phyloP scores from a whole-genome alignment of 2,113 vertebrate genomes.

The Mus musculus region DNA sequence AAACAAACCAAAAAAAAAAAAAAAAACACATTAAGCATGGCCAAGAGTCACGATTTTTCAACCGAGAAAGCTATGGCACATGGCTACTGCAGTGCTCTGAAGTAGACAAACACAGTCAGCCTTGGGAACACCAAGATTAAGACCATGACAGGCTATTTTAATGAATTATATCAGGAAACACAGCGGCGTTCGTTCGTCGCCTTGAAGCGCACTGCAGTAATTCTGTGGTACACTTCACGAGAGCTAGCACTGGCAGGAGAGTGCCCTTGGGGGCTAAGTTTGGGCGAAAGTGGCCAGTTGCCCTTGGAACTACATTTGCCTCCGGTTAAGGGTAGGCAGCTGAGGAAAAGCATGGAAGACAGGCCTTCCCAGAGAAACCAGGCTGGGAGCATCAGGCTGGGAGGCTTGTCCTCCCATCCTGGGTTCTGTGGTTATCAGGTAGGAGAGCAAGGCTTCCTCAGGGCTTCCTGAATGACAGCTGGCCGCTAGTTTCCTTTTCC shows the following conservation, averaged over 20 bases:
- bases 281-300: neutral
- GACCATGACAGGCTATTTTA: conserved; percentile 65
- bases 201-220: conserved; percentile 19
- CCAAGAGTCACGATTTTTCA: conserved; percentile 57
- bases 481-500: neutral
- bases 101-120: conserved; percentile 62
- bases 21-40: conserved; percentile 37
- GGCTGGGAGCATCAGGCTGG: neutral
- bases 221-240: neutral
- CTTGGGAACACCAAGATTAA: conserved; percentile 54
- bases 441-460: neutral
- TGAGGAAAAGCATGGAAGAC: neutral
- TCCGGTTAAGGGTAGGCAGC: neutral
- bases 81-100: conserved; percentile 5
- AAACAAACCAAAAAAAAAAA: too few species aligned
- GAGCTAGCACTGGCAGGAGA: neutral
- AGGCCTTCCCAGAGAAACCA: neutral
- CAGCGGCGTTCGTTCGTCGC: conserved; percentile 36
- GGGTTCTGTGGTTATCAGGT: neutral
- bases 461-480: neutral
- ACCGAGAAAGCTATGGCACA: neutral
- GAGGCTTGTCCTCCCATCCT: neutral
- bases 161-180: conserved; percentile 70
- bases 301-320: neutral
- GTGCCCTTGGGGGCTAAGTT: neutral